phyloP scores from a whole-genome alignment of 2,888 invertebrate species.

The Epirrita christyi region DNA sequence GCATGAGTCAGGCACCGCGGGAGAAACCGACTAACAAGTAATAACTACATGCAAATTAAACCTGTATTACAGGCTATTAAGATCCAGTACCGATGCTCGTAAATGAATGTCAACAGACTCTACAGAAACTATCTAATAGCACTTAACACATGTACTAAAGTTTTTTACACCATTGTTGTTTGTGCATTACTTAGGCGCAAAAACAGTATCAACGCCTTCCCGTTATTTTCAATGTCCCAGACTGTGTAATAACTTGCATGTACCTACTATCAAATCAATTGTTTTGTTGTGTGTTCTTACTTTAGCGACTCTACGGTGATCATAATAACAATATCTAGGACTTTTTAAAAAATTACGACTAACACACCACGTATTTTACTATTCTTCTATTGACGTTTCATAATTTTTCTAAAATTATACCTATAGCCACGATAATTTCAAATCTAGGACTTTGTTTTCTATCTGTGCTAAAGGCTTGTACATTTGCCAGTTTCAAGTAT shows the following conservation, averaged over 20 bases:
- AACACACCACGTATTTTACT: too few species aligned
- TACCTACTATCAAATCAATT: background rate
- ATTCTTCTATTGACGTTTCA: too few species aligned
- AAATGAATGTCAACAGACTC: conserved; percentile 52
- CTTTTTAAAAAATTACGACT: too few species aligned
- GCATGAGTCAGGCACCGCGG: conserved; percentile 46
- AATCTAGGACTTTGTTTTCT: too few species aligned
- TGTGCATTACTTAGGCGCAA: conserved; percentile 17
- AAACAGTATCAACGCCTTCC: conserved; percentile 12
- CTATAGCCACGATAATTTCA: too few species aligned
- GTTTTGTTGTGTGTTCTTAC: too few species aligned
- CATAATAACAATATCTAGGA: too few species aligned
- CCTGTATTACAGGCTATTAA: conserved; percentile 37
- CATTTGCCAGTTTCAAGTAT: too few species aligned
- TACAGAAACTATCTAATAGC: conserved; percentile 45
- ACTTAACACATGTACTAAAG: conserved; percentile 30
- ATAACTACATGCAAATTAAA: conserved; percentile 39
- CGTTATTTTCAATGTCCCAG: conserved; percentile 12
- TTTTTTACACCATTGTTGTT: conserved; percentile 36
- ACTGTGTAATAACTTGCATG: background rate
- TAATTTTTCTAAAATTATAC: too few species aligned
- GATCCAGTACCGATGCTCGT: conserved; percentile 29
- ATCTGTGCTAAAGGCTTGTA: too few species aligned
- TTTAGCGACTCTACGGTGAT: too few species aligned
- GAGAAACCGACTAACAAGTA: conserved; percentile 26